Percentiles rank a stretch among this genome's conserved stretches.
Conservation (phyloP, 35 echinoderm and acorn worm species). For the Acanthaster planci region DNA sequence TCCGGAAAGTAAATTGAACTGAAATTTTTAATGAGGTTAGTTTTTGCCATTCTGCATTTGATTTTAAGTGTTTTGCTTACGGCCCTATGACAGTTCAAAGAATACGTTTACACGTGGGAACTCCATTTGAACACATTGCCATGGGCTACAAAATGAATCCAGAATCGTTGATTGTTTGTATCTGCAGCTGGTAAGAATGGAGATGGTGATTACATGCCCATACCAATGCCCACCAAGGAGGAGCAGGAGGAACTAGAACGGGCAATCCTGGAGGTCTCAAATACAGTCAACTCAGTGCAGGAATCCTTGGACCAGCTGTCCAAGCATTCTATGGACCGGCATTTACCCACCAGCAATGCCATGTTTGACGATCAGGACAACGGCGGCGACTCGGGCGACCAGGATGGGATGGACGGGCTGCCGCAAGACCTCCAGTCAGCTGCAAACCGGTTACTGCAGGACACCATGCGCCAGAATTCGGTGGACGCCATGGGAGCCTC, state of each 20-base stretch:
- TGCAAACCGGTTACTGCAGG: constrained; percentile 80
- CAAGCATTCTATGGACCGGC: constrained; percentile 27
- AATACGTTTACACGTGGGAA: too few species aligned
- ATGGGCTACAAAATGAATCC: too few species aligned
- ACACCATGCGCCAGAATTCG: constrained; percentile 78
- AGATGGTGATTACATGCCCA: constrained; percentile 43
- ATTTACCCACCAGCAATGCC: constrained; percentile 10
- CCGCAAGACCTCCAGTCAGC: constrained; percentile 88
- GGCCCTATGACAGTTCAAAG: too few species aligned
- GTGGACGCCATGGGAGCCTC: constrained; percentile 49
- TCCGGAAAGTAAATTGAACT: too few species aligned
- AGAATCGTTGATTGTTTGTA: too few species aligned
- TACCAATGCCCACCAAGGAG: constrained; percentile 74
- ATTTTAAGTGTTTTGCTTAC: too few species aligned
- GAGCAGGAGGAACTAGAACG: constrained; percentile 88
- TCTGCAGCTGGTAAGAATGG: constrained; percentile 93
- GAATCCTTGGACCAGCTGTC: constrained; percentile 72
- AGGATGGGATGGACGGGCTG: constrained; percentile 75
- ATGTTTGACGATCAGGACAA: constrained; percentile 62
- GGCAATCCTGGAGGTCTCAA: constrained; percentile 79
- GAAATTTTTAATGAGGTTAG: too few species aligned
- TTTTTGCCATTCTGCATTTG: too few species aligned
- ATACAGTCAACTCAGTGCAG: constrained; percentile 74
- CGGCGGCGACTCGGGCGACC: constrained; percentile 28
- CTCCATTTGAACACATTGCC: too few species aligned